Base-by-base conservation (phyloP, 2,113 vertebrate species). In the Polypterus bichir region DNA sequence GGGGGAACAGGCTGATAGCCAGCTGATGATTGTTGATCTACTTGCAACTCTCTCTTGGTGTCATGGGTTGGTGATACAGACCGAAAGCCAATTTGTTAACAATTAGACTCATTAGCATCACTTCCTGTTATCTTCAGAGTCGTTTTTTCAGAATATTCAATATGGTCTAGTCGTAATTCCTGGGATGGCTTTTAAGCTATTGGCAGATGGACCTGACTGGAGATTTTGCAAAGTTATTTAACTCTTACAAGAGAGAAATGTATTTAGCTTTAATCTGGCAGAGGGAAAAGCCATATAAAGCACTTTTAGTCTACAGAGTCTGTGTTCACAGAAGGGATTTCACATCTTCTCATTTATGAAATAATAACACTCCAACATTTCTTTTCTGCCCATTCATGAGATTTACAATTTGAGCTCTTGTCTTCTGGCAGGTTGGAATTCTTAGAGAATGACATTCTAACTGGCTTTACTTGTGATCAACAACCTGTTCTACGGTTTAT, bases 81-180 rank as follows among this genome's bases (percentile, higher is more conserved):
- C 77, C 68, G 71, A 83, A 87, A 85, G 78, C 76, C 83, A 87
- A 89, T 93, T 93, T 93, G 90, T 89, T 88, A 87, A 87, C 83
- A 88, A 86, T 92, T 90, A 92, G 75, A 75, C 78, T 89, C 77
- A 80, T 94, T 92, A 91, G 79, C 79, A 81, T 75, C 54, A 80
- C 84, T 91, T 91, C 79, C 84, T 84, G 67, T 71, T 76, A 79
- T 75, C 1, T 7, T 57, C 62, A 62, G 67, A 64, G 68, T 65
- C 9, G 48, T 55, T 65, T 74, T 77, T 66, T 69, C 66, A 64
- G 70, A 64, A 59, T 57, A 53, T 69, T 64, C 65, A 75, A 71
- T 73, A 70, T 68, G 71, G 71, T 79, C 49, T 67, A 57, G 66
- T 71, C 76, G 75, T 81, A 74, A 74, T 74, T 65, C 2, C 73